These are phyloP conservation scores for Tinea pellionella DNA, from an alignment of 2,888 invertebrate genomes.

Conservation along the genomic window DNA sequence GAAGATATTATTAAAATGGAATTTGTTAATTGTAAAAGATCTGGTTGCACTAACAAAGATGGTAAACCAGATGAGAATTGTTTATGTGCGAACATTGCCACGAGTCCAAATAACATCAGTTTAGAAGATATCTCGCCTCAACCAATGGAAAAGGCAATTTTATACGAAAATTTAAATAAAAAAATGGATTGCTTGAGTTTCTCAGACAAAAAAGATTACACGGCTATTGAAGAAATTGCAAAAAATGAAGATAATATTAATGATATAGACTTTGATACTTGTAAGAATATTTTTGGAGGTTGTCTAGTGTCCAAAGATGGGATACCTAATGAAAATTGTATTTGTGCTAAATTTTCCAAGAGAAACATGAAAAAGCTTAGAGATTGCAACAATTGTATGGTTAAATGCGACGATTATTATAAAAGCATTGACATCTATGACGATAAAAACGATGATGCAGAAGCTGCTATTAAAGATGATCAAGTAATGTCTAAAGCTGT, in stretches of 20 bases:
- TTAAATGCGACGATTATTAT: background rate
- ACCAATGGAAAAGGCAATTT: background rate
- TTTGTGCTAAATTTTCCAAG: slow-evolving; percentile 36
- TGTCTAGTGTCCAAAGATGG: slow-evolving; percentile 32
- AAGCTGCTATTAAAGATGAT: background rate
- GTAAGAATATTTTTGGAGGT: slow-evolving; percentile 33
- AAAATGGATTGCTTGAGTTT: background rate
- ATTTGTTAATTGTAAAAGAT: background rate
- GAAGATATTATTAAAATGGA: background rate
- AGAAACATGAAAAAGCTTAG: background rate
- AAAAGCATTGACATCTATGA: no score
- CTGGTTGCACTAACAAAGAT: background rate
- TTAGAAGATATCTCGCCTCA: background rate
- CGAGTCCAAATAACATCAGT: background rate
- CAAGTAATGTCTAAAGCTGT: no score
- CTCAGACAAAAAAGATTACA: background rate
- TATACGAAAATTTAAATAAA: background rate
- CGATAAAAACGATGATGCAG: background rate
- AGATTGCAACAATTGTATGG: background rate
- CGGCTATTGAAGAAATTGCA: background rate
- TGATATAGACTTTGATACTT: slow-evolving; percentile 20
- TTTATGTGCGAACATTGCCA: background rate
- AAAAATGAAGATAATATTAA: slow-evolving; percentile 13
- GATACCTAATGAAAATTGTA: slow-evolving; percentile 27
- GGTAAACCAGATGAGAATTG: background rate